phyloP scores from a whole-genome alignment of 1,140 invertebrate species.

The Nasonia longicornis region DNA sequence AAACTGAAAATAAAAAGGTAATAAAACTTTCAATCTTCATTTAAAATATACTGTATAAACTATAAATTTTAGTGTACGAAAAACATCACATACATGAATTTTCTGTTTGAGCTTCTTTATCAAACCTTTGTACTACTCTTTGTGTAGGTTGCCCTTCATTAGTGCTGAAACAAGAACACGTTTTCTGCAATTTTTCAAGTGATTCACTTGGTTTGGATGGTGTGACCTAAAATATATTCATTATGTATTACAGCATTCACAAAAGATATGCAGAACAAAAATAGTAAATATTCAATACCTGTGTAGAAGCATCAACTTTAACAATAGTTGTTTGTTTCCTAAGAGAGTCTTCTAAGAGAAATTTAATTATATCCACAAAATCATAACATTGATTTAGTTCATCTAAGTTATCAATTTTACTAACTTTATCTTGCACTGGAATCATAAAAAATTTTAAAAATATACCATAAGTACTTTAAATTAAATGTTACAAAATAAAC shows the following conservation, averaged over 20 bases:
- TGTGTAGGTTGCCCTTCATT: not conserved
- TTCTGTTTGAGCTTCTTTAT: not conserved
- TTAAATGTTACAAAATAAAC: not conserved
- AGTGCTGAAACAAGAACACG: not conserved
- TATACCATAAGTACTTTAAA: not conserved
- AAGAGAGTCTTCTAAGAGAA: slow-evolving; percentile 28
- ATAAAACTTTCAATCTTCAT: slow-evolving; percentile 1
- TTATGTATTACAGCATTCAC: not conserved
- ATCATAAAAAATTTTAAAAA: not conserved
- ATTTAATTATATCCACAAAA: slow-evolving; percentile 22
- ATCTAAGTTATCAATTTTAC: slow-evolving; percentile 14
- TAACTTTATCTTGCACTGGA: slow-evolving; percentile 35
- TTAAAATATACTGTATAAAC: too few relatives aligned
- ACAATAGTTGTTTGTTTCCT: not conserved
- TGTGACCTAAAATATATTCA: slow-evolving; percentile 10
- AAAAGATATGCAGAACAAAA: not conserved
- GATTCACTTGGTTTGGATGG: not conserved
- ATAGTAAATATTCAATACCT: slow-evolving; percentile 21
- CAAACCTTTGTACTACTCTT: too few relatives aligned
- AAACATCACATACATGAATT: not conserved
- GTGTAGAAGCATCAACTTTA: not conserved
- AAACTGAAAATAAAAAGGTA: not conserved
- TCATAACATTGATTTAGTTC: slow-evolving; percentile 27
- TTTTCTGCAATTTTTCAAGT: not conserved
- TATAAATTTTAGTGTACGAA: not conserved